Evolutionary conservation across 2,888 invertebrate genomes (phyloP), one percentile per base, ranked within the genome.

Genomic region (Papilio demoleus): DNA sequence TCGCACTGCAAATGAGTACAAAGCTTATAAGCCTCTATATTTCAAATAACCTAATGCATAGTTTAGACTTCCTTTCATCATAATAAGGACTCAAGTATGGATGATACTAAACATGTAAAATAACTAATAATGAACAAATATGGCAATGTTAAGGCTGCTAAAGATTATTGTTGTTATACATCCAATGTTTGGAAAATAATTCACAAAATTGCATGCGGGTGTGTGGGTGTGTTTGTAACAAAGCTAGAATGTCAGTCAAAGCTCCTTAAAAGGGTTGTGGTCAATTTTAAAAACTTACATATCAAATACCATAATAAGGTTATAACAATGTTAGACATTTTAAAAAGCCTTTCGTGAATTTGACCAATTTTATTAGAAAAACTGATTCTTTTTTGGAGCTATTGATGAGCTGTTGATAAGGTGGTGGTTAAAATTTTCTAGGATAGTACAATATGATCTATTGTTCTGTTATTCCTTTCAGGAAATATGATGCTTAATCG

Each of bases 1-100:
- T 31, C n/a, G 47, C 31, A 56, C 53, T 27, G 27, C 53, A 53
- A 53, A 9, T 50, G 22, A 27, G 4, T 50, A 27, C n/a, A 53
- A 31, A 53, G n/a, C 53, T 53, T 27, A n/a, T 31, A 24, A n/a
- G 3, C 4, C 27, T 27, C 2, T 27, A n/a, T 53, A 11, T 53
- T 27, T 12, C 47, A 47, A 22, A 11, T 22, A 22, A 47, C 47
- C 0, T 22, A 22, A 45, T 45, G 11, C 9, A 50, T 50, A 50
- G 5, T 27, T 27, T 27, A 3, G 4, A 56, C 31, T 17, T 24
- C 12, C 4, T 50, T 31, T 56, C 27, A 17, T 31, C 17, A 6
- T 50, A 22, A 8, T 22, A 47, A 47, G 19, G 9, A 17, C 42
- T 17, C 42, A 42, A 4, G 9, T 47, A 4, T 22, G 47, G n/a